Conservation (phyloP, 2,113 vertebrate species). For the Zapus hudsonius region DNA sequence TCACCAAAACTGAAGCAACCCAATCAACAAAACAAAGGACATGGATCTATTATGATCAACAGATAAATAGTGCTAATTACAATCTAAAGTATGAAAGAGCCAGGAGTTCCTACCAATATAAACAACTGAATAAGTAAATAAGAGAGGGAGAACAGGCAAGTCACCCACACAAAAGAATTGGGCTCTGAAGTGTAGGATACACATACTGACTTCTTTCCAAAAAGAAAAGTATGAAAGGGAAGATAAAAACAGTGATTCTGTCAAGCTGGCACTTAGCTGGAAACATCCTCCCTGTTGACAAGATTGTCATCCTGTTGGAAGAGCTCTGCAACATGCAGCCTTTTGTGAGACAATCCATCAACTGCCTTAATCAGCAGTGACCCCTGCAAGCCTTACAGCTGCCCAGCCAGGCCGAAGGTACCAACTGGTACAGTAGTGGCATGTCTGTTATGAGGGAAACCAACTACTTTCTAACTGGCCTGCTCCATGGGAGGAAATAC, state of each 20-base stretch:
- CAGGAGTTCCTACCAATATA: background rate
- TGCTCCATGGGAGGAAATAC: too few species aligned
- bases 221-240: background rate
- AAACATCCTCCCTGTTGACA: too few species aligned
- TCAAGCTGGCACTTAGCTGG: too few species aligned
- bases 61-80: background rate
- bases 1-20: background rate
- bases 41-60: background rate
- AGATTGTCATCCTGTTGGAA: too few species aligned
- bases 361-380: too few species aligned
- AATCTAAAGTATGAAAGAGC: constrained; percentile 11
- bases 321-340: too few species aligned
- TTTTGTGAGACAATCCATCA: too few species aligned
- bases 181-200: background rate
- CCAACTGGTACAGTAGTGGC: too few species aligned
- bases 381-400: too few species aligned
- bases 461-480: too few species aligned
- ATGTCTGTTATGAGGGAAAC: too few species aligned
- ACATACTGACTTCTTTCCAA: background rate
- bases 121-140: background rate
- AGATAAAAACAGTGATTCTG: background rate
- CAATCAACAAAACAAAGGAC: background rate
- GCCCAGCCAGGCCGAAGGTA: too few species aligned
- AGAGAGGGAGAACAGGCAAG: background rate
- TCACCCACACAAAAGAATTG: background rate